phyloP scores from a whole-genome alignment of 2,797 vertebrate genomes.

The Chaenodraco wilsoni region DNA sequence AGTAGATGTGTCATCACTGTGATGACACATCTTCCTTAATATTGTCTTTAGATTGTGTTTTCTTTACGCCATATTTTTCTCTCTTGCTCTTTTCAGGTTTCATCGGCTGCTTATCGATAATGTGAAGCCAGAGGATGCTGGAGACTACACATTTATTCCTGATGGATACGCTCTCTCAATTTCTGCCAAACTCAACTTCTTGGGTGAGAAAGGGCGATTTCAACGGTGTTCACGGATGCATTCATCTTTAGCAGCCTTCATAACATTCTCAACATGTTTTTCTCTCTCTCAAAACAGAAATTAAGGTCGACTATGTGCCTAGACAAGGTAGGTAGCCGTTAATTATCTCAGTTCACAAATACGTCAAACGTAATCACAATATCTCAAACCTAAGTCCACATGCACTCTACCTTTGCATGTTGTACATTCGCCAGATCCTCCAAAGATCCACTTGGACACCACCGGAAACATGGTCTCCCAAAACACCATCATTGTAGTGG shows the following conservation, averaged over 20 bases:
- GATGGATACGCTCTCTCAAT: constrained; percentile 92
- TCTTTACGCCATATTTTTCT: background rate
- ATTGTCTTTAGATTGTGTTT: background rate
- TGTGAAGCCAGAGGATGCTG: constrained; percentile 89
- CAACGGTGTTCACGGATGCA: background rate
- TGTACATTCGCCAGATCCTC: constrained; percentile 84
- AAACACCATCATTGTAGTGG: constrained; percentile 92
- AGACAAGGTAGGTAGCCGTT: constrained; percentile 82
- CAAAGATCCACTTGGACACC: constrained; percentile 94
- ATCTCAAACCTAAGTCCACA: background rate
- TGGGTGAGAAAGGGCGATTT: constrained; percentile 83
- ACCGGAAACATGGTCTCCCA: constrained; percentile 88
- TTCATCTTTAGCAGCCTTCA: constrained; percentile 32
- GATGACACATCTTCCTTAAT: background rate
- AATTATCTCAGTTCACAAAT: constrained; percentile 1
- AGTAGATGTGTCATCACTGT: background rate
- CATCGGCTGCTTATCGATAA: constrained; percentile 88
- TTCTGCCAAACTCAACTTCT: constrained; percentile 94
- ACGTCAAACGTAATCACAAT: background rate
- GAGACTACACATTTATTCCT: constrained; percentile 92
- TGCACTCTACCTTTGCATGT: background rate
- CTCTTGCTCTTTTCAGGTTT: constrained; percentile 76
- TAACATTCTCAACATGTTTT: constrained; percentile 23
- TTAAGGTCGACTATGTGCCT: constrained; percentile 93
- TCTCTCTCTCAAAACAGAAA: constrained; percentile 80